Percentiles rank a stretch among this genome's conserved stretches.
Evolutionary conservation across 2,113 vertebrate genomes (phyloP).

Genomic region (Phyllostomus discolor): DNA sequence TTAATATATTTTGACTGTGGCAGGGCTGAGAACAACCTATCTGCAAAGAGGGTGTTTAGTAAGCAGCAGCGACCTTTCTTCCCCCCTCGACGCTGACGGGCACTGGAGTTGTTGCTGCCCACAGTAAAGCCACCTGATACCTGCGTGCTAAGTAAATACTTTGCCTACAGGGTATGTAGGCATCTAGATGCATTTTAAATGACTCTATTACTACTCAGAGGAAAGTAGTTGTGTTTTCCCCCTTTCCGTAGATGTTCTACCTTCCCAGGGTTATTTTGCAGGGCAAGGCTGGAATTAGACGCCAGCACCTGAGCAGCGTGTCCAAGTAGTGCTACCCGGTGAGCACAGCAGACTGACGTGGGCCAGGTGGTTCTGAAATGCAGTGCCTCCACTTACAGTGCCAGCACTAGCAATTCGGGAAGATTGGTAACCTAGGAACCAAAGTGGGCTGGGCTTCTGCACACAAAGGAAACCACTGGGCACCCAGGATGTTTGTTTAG

Average conservation of each 20-base stretch:
- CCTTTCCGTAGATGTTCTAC: background rate
- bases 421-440: constrained; percentile 21
- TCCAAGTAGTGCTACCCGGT: background rate
- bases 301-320: background rate
- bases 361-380: background rate
- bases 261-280: background rate
- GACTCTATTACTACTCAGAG: background rate
- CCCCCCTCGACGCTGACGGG: background rate
- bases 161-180: background rate
- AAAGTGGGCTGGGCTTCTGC: background rate
- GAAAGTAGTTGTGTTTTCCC: background rate
- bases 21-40: background rate
- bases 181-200: background rate
- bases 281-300: background rate
- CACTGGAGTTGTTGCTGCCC: background rate
- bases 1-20: background rate
- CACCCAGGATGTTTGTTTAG: constrained; percentile 40
- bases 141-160: background rate
- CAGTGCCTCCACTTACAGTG: background rate
- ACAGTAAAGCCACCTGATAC: background rate
- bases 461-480: background rate
- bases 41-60: background rate
- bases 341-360: background rate
- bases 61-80: background rate
- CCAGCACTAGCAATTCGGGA: background rate